phyloP scores from a whole-genome alignment of 2,113 vertebrate species.

The Leucoraja erinaceus region DNA sequence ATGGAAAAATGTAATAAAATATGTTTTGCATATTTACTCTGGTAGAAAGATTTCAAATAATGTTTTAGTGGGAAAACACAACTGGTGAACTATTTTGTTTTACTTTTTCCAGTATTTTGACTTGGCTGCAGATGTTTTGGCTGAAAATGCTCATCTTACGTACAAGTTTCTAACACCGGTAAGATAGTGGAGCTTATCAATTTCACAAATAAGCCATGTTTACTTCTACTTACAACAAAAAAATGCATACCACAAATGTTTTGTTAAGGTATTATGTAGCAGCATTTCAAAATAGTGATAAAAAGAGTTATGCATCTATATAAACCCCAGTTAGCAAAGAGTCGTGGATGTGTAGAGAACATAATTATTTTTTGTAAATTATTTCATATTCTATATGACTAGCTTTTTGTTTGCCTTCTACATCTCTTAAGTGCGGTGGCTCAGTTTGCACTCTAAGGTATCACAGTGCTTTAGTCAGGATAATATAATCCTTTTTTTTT shows the following conservation, averaged over 20 bases:
- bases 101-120: conserved; percentile 76
- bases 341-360: not conserved
- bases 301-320: not conserved
- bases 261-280: not conserved
- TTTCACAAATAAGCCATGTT: not conserved
- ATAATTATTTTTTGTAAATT: not conserved
- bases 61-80: not conserved
- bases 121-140: conserved; percentile 88
- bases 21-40: not conserved
- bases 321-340: not conserved
- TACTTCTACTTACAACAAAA: not conserved
- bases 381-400: not conserved
- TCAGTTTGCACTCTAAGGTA: too few species aligned
- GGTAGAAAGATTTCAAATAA: not conserved
- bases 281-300: not conserved
- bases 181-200: conserved; percentile 40
- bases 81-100: not conserved
- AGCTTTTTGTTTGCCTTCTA: not conserved
- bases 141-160: conserved; percentile 89
- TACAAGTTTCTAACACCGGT: conserved; percentile 83
- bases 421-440: not conserved
- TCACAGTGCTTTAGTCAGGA: too few species aligned
- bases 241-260: not conserved
- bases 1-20: not conserved
- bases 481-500: too few species aligned